Evolutionary conservation across 92 coral and sea anemone genomes (phyloP).

Genomic region (Galaxea fascicularis): DNA sequence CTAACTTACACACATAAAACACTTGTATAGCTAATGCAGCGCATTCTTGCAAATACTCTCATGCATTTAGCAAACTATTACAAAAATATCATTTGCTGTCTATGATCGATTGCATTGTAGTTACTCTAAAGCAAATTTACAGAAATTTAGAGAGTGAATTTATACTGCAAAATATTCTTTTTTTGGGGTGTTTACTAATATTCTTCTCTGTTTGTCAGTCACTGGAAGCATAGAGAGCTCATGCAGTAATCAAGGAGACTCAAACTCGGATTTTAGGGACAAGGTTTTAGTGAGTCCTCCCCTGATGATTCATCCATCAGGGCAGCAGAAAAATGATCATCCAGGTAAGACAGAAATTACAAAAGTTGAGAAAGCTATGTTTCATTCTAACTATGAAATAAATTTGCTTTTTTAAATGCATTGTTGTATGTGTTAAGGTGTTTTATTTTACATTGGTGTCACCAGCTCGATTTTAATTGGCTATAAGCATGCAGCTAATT

Average conservation of each 20-base stretch:
- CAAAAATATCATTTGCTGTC: no score
- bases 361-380: not conserved
- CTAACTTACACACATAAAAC: no score
- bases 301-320: not conserved
- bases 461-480: no score
- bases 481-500: no score
- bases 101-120: no score
- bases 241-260: slow-evolving; percentile 6
- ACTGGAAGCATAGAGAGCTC: slow-evolving; percentile 14
- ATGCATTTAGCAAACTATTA: no score
- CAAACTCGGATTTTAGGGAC: not conserved
- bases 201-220: slow-evolving; percentile 10
- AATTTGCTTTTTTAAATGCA: no score
- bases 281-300: slow-evolving; percentile 24
- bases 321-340: slow-evolving; percentile 2
- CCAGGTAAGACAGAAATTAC: not conserved
- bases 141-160: no score
- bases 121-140: no score
- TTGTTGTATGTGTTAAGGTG: not conserved
- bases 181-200: not conserved
- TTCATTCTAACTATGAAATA: not conserved
- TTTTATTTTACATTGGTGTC: no score
- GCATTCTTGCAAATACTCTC: no score
- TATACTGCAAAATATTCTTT: not conserved
- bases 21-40: no score